These are phyloP conservation scores for Phocoena phocoena DNA, from an alignment of 2,113 vertebrate genomes.

Conservation along the genomic window DNA sequence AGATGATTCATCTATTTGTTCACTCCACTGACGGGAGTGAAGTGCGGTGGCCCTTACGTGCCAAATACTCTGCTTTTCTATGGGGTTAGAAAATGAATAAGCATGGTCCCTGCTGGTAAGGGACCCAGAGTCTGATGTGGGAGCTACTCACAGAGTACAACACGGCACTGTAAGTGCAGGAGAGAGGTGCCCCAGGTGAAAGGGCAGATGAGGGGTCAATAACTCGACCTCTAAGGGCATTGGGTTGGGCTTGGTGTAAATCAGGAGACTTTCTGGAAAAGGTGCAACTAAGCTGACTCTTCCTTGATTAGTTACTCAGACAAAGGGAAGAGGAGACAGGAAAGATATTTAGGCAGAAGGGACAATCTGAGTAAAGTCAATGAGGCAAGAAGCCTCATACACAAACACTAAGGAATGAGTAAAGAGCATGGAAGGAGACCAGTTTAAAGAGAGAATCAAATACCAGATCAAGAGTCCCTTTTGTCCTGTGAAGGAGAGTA, in stretches of 20 bases:
- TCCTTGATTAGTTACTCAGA: not conserved
- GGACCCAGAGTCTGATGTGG: not conserved
- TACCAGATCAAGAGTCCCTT: not conserved
- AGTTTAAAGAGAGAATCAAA: not conserved
- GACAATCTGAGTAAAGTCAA: not conserved
- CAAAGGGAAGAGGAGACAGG: not conserved
- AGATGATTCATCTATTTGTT: conserved; percentile 20
- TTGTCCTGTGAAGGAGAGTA: not conserved
- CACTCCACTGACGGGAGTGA: not conserved
- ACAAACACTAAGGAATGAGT: not conserved
- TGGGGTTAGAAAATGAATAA: not conserved
- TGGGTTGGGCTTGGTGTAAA: not conserved
- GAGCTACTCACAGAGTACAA: not conserved
- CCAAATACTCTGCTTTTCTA: not conserved
- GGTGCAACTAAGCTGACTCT: not conserved
- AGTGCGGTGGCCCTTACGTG: not conserved
- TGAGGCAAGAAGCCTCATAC: not conserved
- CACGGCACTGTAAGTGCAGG: not conserved
- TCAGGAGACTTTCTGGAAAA: not conserved
- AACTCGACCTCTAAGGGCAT: not conserved
- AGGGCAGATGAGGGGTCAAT: too few relatives aligned
- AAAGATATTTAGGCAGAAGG: not conserved
- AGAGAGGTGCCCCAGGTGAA: not conserved
- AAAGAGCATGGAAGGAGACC: not conserved
- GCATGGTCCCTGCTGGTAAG: not conserved